Evolutionary conservation across 2,797 vertebrate genomes (phyloP).

Genomic region (Platyrinchus mystaceus): DNA sequence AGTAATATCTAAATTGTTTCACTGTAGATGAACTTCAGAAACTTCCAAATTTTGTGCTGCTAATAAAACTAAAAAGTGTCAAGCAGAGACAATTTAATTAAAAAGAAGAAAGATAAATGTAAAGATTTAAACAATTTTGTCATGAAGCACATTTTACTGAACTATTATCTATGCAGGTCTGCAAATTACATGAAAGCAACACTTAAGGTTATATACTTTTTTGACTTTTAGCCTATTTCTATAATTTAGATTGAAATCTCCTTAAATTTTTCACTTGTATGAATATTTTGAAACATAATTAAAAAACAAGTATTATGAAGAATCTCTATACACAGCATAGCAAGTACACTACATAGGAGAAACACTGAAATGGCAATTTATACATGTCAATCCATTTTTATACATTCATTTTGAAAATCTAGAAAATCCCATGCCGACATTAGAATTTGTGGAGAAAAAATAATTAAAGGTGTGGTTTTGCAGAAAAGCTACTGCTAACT

Average conservation of each 20-base stretch:
- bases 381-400: background rate
- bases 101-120: background rate
- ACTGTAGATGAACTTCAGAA: background rate
- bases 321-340: background rate
- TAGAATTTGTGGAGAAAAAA: background rate
- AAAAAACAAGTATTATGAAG: background rate
- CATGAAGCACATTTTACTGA: slow-evolving; percentile 2
- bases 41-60: background rate
- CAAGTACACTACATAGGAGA: background rate
- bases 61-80: background rate
- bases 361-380: background rate
- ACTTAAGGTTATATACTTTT: background rate
- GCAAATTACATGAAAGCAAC: background rate
- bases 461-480: background rate
- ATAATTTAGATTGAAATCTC: background rate
- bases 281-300: background rate
- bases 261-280: background rate
- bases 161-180: background rate
- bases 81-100: background rate
- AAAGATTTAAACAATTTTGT: background rate
- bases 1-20: slow-evolving; percentile 17
- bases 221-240: background rate
- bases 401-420: background rate
- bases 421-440: background rate
- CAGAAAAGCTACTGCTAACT: background rate